phyloP scores from a whole-genome alignment of 2,797 vertebrate genomes.

The Paratrypauchen microcephalus region DNA sequence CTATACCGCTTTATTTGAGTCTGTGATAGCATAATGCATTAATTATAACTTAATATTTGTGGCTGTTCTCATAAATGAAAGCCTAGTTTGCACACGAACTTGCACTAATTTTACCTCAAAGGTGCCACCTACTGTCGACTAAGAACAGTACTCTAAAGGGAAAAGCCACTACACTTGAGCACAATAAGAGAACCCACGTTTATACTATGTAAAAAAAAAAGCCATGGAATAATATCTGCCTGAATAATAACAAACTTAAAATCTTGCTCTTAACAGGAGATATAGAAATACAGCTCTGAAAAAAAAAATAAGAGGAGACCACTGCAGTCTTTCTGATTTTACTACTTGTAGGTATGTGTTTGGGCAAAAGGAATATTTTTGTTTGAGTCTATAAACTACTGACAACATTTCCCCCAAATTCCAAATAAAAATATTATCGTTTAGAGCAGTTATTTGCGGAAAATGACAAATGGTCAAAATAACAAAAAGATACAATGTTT shows the following conservation, averaged over 20 bases:
- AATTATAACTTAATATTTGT: conserved; percentile 21
- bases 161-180: conserved; percentile 45
- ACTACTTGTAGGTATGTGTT: no score
- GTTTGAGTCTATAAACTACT: no score
- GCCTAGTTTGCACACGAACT: conserved; percentile 56
- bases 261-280: neutral
- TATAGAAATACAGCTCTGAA: no score
- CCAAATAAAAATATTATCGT: no score
- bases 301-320: no score
- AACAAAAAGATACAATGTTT: no score
- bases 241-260: conserved; percentile 35
- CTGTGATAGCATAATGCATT: conserved; percentile 21
- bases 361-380: no score
- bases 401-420: no score
- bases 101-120: conserved; percentile 39
- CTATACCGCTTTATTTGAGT: conserved; percentile 25
- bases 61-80: conserved; percentile 35
- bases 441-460: no score
- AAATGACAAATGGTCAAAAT: no score
- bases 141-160: conserved; percentile 20
- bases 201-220: conserved; percentile 24
- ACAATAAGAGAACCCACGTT: conserved; percentile 42
- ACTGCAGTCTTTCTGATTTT: no score
- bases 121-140: conserved; percentile 52
- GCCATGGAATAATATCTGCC: conserved; percentile 46